These are phyloP conservation scores for Beroe ovata DNA, from an alignment of 37 sponge, comb jelly and placozoan species.

Conservation along the genomic window DNA sequence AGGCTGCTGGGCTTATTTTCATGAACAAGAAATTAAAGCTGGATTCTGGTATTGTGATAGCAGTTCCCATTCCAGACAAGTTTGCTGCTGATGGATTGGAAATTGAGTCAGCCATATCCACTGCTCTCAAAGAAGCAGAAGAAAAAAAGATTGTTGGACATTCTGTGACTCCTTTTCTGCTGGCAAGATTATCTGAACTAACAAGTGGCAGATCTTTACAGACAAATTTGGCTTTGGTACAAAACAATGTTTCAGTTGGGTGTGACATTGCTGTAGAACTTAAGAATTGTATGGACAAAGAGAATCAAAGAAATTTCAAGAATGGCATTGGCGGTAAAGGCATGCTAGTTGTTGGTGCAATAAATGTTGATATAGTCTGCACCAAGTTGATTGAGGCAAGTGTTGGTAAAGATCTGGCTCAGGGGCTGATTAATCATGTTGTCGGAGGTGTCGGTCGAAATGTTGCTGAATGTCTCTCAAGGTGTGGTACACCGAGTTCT, in stretches of 20 bases:
- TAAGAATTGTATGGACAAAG: conserved; percentile 23
- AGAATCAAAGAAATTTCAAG: neutral
- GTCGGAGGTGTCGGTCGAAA: conserved; percentile 82
- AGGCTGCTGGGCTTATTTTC: conserved; percentile 47
- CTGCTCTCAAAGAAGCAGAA: conserved; percentile 77
- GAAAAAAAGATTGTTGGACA: conserved; percentile 70
- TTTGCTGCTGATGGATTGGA: conserved; percentile 70
- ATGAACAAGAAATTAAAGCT: conserved; percentile 1
- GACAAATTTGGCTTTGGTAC: conserved; percentile 86
- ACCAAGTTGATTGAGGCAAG: conserved; percentile 56
- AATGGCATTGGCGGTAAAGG: neutral
- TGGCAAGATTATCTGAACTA: conserved; percentile 78
- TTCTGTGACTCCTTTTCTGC: conserved; percentile 85
- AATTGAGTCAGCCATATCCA: conserved; percentile 77
- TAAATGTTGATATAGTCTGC: conserved; percentile 75
- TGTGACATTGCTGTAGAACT: conserved; percentile 79
- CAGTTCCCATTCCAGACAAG: conserved; percentile 81
- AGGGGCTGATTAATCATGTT: conserved; percentile 70
- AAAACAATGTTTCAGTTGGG: conserved; percentile 89
- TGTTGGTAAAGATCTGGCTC: conserved; percentile 57
- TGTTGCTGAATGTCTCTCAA: conserved; percentile 77
- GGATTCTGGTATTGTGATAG: conserved; percentile 80
- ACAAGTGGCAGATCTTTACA: conserved; percentile 79
- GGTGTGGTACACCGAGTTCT: conserved; percentile 71
- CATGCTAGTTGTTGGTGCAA: conserved; percentile 76